Evolutionary conservation across 2,888 invertebrate genomes (phyloP).

Genomic region (Iphiclides podalirius): DNA sequence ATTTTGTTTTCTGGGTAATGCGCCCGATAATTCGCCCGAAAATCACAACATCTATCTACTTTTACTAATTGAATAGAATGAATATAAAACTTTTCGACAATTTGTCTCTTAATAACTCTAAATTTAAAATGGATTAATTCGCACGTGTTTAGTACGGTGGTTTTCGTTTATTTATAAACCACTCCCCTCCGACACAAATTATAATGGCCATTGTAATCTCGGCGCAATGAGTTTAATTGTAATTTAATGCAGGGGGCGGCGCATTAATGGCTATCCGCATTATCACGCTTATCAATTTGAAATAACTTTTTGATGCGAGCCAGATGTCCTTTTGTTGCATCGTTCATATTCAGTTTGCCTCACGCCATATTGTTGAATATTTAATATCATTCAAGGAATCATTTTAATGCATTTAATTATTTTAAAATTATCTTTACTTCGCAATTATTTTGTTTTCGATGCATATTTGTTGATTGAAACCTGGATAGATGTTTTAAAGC

Average conservation of each 20-base stretch:
- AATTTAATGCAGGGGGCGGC: constrained; percentile 67
- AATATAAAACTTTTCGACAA: no score
- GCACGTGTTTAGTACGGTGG: constrained; percentile 30
- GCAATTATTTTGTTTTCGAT: no score
- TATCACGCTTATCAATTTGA: constrained; percentile 71
- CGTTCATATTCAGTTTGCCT: constrained; percentile 12
- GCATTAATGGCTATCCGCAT: constrained; percentile 58
- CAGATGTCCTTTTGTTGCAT: constrained; percentile 52
- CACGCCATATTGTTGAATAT: constrained; percentile 5
- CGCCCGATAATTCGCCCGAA: no score
- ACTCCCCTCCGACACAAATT: constrained; percentile 40
- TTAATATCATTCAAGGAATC: background rate
- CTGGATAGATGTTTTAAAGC: no score
- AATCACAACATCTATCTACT: no score
- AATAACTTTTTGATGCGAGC: constrained; percentile 65
- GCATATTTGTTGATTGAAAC: no score
- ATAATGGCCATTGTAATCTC: constrained; percentile 52
- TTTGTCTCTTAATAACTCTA: background rate
- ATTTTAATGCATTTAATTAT: background rate
- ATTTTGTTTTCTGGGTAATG: no score
- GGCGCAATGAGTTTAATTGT: constrained; percentile 60
- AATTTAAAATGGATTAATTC: background rate
- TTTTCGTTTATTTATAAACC: constrained; percentile 40
- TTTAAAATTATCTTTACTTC: background rate
- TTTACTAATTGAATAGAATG: no score